Conservation (phyloP, 2,797 vertebrate species). For the Ceryle rudis region DNA sequence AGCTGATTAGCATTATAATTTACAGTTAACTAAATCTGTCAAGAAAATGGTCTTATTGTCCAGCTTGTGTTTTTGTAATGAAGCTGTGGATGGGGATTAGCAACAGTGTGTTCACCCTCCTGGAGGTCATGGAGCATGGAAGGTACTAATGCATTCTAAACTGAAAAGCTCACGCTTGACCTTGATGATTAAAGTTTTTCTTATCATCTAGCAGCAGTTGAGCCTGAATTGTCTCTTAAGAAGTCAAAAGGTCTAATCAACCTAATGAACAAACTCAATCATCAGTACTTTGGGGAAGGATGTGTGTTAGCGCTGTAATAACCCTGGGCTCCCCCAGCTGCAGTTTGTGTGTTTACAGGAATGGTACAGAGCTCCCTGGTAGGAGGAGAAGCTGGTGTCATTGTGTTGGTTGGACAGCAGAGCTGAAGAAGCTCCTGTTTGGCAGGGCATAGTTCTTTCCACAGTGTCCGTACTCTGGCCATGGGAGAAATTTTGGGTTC, state of each 20-base stretch:
- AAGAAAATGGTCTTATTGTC: slow-evolving; percentile 39
- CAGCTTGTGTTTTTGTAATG: slow-evolving; percentile 43
- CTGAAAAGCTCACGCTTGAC: slow-evolving; percentile 67
- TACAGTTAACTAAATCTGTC: slow-evolving; percentile 53
- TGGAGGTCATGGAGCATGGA: slow-evolving; percentile 35
- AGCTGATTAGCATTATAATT: slow-evolving; percentile 62
- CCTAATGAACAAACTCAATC: slow-evolving; percentile 66
- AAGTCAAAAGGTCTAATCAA: slow-evolving; percentile 77
- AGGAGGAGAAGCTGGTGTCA: not conserved
- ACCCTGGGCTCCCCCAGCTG: not conserved
- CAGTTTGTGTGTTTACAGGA: not conserved
- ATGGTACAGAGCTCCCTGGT: fast-evolving
- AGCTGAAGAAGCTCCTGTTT: not conserved
- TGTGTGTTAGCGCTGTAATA: not conserved
- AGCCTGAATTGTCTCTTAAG: slow-evolving; percentile 62
- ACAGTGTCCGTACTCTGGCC: fast-evolving
- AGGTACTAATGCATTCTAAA: slow-evolving; percentile 63
- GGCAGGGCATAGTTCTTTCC: not conserved
- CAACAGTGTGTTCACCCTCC: slow-evolving; percentile 4
- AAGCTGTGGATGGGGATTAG: slow-evolving; percentile 57
- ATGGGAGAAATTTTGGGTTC: fast-evolving
- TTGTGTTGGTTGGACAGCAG: not conserved
- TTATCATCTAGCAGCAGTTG: slow-evolving; percentile 50
- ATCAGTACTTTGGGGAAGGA: slow-evolving; percentile 40
- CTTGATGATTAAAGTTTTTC: slow-evolving; percentile 52